Percentiles rank a stretch among this genome's conserved stretches.
Conservation (phyloP, 2,888 invertebrate species). For the Itoplectis maculator region DNA sequence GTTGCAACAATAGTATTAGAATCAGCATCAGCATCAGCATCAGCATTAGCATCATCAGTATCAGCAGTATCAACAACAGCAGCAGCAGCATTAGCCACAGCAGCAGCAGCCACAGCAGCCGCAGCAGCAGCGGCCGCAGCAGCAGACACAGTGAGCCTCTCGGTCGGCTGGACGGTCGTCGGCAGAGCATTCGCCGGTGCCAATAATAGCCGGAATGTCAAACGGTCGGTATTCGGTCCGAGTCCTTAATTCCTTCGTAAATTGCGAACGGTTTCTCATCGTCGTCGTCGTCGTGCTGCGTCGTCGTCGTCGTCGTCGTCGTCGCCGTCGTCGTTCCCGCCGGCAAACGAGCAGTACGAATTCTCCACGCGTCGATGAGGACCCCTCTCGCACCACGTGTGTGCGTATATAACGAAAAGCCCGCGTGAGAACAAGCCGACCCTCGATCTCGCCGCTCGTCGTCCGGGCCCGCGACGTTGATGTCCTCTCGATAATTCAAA, state of each 20-base stretch:
- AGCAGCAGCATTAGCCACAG: slow-evolving; percentile 28
- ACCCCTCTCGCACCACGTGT: slow-evolving; percentile 49
- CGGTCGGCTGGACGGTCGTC: slow-evolving; percentile 50
- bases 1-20: too few relatives aligned
- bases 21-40: too few relatives aligned
- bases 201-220: slow-evolving; percentile 82
- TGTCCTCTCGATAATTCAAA: slow-evolving; percentile 57
- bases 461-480: slow-evolving; percentile 43
- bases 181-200: slow-evolving; percentile 73
- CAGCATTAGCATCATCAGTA: too few relatives aligned
- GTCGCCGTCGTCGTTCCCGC: slow-evolving; percentile 31
- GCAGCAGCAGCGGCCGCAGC: slow-evolving; percentile 27
- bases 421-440: slow-evolving; percentile 66
- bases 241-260: slow-evolving; percentile 77
- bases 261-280: slow-evolving; percentile 74
- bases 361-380: slow-evolving; percentile 69
- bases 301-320: slow-evolving; percentile 55
- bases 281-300: slow-evolving; percentile 60
- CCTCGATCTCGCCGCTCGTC: slow-evolving; percentile 49
- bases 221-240: slow-evolving; percentile 76
- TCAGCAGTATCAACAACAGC: too few relatives aligned
- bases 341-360: slow-evolving; percentile 67
- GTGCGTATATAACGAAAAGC: slow-evolving; percentile 55
- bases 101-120: slow-evolving; percentile 40
- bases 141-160: slow-evolving; percentile 52